These are phyloP conservation scores for Cryptus viduatorius DNA, from an alignment of 2,888 invertebrate species.

Conservation along the genomic window DNA sequence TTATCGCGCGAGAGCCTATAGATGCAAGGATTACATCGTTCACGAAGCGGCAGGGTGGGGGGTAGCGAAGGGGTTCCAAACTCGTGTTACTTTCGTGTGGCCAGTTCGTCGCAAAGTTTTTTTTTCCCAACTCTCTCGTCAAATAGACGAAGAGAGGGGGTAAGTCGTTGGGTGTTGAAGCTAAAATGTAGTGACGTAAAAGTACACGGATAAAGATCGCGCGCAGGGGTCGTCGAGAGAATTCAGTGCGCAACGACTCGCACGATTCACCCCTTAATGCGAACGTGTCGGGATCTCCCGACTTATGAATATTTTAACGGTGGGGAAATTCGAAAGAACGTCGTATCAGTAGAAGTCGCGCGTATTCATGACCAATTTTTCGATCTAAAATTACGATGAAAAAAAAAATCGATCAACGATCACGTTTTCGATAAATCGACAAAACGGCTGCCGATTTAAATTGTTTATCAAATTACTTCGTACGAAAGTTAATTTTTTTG, in stretches of 20 bases:
- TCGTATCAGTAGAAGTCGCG: neutral
- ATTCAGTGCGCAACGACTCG: slow-evolving; percentile 4
- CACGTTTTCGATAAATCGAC: too few relatives aligned
- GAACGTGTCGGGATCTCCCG: slow-evolving; percentile 14
- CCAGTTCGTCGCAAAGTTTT: slow-evolving; percentile 27
- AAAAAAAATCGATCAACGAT: too few relatives aligned
- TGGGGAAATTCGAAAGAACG: neutral
- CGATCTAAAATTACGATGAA: too few relatives aligned
- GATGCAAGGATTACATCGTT: slow-evolving; percentile 54
- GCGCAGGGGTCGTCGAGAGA: neutral
- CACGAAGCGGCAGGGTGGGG: too few relatives aligned
- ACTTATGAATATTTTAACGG: slow-evolving; percentile 13
- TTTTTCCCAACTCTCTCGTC: slow-evolving; percentile 12
- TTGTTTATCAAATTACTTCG: too few relatives aligned
- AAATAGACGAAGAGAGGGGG: slow-evolving; percentile 3
- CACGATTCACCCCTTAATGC: slow-evolving; percentile 12
- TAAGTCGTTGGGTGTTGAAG: slow-evolving; percentile 14
- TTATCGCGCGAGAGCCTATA: slow-evolving; percentile 54
- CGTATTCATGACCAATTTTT: neutral
- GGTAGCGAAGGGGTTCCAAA: slow-evolving; percentile 4
- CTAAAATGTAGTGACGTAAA: slow-evolving; percentile 45
- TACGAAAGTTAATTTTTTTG: too few relatives aligned
- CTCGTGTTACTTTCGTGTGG: slow-evolving; percentile 24
- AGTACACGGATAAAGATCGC: slow-evolving; percentile 45
- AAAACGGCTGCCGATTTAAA: too few relatives aligned